Evolutionary conservation across 2,888 invertebrate genomes (phyloP).

Genomic region (Leptopilina myrica): DNA sequence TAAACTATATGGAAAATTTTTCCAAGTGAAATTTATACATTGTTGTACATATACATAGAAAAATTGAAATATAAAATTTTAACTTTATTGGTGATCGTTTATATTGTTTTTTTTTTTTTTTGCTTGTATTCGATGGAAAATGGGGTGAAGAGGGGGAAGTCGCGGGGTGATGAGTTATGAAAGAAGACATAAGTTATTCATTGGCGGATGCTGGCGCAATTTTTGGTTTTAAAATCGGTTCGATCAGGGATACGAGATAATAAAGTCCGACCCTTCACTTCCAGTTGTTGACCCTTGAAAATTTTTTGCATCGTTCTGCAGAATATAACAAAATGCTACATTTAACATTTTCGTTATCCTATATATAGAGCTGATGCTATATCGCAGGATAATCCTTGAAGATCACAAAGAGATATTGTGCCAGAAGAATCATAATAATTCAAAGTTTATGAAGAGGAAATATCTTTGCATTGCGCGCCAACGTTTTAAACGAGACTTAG

Average conservation of each 20-base stretch:
- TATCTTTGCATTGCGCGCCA: background rate
- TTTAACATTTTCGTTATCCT: conserved; percentile 10
- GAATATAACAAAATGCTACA: background rate
- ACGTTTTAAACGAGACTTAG: background rate
- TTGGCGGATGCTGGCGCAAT: background rate
- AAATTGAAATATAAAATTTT: background rate
- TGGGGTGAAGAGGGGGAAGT: no score
- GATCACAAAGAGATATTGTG: conserved; percentile 10
- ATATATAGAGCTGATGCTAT: background rate
- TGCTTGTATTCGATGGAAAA: background rate
- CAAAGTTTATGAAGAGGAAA: conserved; percentile 12
- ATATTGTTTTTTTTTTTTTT: background rate
- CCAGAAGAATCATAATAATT: conserved; percentile 9
- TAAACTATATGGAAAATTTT: background rate
- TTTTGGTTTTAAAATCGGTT: conserved; percentile 13
- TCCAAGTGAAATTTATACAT: no score
- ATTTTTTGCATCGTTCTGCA: background rate
- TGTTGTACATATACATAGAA: background rate
- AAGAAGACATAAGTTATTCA: background rate
- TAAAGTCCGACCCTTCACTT: background rate
- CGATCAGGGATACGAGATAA: background rate
- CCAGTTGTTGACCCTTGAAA: background rate
- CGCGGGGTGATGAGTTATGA: background rate
- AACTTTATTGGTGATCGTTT: background rate
- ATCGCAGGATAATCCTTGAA: conserved; percentile 13